A percentile compares a stretch with the other conserved stretches of the same genome.
phyloP scores from a whole-genome alignment of 2,113 vertebrate species.

The Indicator maculatus region DNA sequence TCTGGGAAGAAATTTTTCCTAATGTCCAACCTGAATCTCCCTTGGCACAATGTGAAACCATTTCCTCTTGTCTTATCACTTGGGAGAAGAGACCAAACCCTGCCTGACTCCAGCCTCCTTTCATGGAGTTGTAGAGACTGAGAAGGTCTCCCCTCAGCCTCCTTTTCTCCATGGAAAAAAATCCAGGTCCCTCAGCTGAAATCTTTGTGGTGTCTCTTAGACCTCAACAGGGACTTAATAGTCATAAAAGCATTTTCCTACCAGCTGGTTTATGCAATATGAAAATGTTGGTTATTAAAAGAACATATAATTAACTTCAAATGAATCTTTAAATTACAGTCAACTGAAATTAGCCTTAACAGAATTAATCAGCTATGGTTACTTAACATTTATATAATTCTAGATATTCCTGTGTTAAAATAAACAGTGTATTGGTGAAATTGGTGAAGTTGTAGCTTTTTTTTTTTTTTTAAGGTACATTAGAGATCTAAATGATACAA shows the following conservation, averaged over 20 bases:
- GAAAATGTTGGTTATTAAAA: slow-evolving; percentile 41
- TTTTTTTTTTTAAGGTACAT: not conserved
- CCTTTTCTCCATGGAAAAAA: no score
- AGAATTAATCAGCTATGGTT: slow-evolving; percentile 28
- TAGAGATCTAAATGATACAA: not conserved
- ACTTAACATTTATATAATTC: not conserved
- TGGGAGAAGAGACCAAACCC: no score
- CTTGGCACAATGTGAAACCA: no score
- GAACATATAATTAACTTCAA: slow-evolving; percentile 50
- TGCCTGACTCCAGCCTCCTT: no score
- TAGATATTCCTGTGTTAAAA: slow-evolving; percentile 23
- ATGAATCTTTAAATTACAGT: slow-evolving; percentile 42
- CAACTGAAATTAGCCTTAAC: slow-evolving; percentile 53
- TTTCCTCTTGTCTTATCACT: no score
- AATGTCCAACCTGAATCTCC: no score
- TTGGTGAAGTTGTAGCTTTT: not conserved
- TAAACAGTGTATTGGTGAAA: slow-evolving; percentile 26
- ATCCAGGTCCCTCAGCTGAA: not conserved
- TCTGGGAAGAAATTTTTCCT: no score
- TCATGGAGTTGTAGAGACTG: no score
- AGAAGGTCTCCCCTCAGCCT: no score
- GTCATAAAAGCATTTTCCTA: not conserved
- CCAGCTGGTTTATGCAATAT: slow-evolving; percentile 45
- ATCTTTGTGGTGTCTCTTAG: not conserved
- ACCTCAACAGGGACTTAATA: not conserved